Evolutionary conservation across 2,113 vertebrate species (phyloP).

Genomic region (Menura novaehollandiae): DNA sequence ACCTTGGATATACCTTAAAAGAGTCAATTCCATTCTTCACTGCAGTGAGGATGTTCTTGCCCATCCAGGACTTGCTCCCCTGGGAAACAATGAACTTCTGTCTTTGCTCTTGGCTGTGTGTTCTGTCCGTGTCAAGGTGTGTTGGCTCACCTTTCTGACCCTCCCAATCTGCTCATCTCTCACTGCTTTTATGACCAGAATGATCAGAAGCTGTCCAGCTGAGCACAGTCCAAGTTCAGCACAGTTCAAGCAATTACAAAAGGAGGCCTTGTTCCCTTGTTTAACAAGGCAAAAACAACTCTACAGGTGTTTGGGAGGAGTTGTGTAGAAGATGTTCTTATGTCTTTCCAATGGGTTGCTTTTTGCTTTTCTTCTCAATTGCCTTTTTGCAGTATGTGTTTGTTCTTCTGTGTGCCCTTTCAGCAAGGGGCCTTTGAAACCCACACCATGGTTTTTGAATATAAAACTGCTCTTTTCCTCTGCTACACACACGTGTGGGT

Average conservation of each 20-base stretch:
- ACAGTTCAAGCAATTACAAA: not conserved
- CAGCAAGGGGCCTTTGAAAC: not conserved
- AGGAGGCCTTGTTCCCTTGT: not conserved
- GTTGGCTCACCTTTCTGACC: not conserved
- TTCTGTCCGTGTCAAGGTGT: not conserved
- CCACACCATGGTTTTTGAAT: not conserved
- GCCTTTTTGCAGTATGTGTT: not conserved
- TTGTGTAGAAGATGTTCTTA: not conserved
- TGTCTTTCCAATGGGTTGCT: rapidly evolving
- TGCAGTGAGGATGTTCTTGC: not conserved
- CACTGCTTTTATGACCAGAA: not conserved
- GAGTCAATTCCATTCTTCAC: not conserved
- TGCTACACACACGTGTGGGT: rapidly evolving
- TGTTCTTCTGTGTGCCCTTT: not conserved
- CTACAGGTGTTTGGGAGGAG: not conserved
- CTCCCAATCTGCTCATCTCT: not conserved
- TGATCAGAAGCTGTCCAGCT: not conserved
- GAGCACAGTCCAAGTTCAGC: not conserved
- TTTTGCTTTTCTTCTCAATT: not conserved
- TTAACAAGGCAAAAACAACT: not conserved
- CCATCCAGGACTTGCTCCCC: not conserved
- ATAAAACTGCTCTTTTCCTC: not conserved
- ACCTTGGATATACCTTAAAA: not conserved
- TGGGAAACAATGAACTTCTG: not conserved
- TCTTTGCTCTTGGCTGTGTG: not conserved